phyloP scores from a whole-genome alignment of 1,140 invertebrate species.

The Nebria ingens region DNA sequence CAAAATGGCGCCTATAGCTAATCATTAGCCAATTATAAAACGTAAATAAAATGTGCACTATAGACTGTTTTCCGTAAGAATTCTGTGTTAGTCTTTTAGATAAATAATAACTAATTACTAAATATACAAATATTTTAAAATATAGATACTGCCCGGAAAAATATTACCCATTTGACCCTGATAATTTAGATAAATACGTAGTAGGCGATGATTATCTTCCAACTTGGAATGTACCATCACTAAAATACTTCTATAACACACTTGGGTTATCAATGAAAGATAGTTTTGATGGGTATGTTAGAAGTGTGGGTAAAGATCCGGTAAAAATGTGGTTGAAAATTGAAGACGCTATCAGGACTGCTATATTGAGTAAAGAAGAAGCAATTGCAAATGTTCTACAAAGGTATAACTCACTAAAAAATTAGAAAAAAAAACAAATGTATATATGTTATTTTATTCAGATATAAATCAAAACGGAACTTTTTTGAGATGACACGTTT shows the following conservation, averaged over 20 bases:
- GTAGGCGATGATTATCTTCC: slow-evolving; percentile 92
- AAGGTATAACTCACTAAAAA: slow-evolving; percentile 24
- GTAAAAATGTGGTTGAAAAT: slow-evolving; percentile 71
- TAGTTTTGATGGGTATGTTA: slow-evolving; percentile 72
- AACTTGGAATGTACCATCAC: slow-evolving; percentile 83
- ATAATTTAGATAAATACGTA: slow-evolving; percentile 80
- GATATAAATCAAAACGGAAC: slow-evolving; percentile 47
- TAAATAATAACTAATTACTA: neutral
- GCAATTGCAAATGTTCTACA: slow-evolving; percentile 47
- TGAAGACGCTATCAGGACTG: slow-evolving; percentile 61
- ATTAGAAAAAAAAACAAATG: neutral
- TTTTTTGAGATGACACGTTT: slow-evolving; percentile 94
- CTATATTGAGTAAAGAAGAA: slow-evolving; percentile 66
- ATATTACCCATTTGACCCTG: slow-evolving; percentile 84
- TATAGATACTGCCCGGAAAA: slow-evolving; percentile 81
- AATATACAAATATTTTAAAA: slow-evolving; percentile 15
- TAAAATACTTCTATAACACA: slow-evolving; percentile 64
- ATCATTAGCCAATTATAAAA: neutral
- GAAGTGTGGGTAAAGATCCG: slow-evolving; percentile 57
- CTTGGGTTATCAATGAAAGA: slow-evolving; percentile 79
- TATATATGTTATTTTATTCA: slow-evolving; percentile 16
- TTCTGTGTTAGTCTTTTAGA: neutral
- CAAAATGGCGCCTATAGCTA: neutral
- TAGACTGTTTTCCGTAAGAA: too few relatives aligned
- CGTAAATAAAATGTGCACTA: neutral